phyloP scores from a whole-genome alignment of 1,140 invertebrate genomes.

The Lepidostoma basale region DNA sequence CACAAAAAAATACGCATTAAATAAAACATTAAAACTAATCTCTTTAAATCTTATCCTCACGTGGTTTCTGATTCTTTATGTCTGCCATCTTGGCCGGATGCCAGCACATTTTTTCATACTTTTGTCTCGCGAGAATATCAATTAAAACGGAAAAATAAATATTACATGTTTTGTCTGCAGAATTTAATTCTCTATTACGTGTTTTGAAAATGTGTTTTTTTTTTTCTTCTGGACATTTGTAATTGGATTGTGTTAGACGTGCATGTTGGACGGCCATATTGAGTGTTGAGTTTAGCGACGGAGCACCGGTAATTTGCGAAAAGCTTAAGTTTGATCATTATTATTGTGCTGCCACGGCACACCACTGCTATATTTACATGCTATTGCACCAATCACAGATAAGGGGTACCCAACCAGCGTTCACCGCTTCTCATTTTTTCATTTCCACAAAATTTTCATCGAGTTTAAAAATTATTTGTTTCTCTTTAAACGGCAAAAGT shows the following conservation, averaged over 20 bases:
- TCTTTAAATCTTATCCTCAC: not conserved
- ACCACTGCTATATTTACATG: slow-evolving; percentile 7
- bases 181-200: no score
- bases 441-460: not conserved
- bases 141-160: not conserved
- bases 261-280: not conserved
- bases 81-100: not conserved
- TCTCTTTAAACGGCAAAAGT: no score
- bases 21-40: not conserved
- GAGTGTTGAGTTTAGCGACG: no score
- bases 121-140: slow-evolving; percentile 7
- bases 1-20: no score
- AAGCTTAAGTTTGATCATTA: no score
- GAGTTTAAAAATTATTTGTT: not conserved
- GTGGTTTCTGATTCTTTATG: not conserved
- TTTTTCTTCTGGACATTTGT: no score
- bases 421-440: not conserved
- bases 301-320: not conserved
- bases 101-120: not conserved
- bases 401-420: not conserved
- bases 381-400: slow-evolving; percentile 2
- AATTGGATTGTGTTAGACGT: not conserved
- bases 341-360: no score
- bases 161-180: not conserved
- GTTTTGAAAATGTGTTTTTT: no score